Evolutionary conservation across 2,797 vertebrate genomes (phyloP).

Genomic region (Alexandromys oeconomus): DNA sequence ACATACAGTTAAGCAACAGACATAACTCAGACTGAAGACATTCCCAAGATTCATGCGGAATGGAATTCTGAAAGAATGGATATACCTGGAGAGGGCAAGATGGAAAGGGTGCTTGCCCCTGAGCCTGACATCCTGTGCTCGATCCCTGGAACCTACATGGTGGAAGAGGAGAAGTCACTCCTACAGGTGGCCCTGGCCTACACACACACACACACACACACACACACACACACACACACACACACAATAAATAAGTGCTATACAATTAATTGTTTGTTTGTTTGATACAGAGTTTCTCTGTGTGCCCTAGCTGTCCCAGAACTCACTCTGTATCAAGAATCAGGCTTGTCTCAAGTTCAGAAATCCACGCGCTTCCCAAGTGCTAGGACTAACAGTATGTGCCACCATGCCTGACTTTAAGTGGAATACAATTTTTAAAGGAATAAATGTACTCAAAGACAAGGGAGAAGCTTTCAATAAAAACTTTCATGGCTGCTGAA

Average conservation of each 20-base stretch:
- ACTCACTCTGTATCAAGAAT: neutral
- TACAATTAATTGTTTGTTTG: neutral
- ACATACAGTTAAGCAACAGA: neutral
- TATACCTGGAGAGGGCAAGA: neutral
- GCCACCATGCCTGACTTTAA: neutral
- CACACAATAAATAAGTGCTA: neutral
- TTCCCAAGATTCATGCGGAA: neutral
- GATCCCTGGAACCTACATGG: neutral
- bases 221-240: neutral
- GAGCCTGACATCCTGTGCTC: too few species aligned
- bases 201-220: too few species aligned
- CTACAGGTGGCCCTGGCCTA: neutral
- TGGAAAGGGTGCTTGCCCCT: neutral
- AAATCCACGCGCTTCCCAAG: neutral
- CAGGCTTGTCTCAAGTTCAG: neutral
- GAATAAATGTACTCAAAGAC: neutral
- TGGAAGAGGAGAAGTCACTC: neutral
- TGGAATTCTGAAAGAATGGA: neutral
- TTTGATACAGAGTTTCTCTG: neutral
- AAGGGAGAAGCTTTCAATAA: neutral
- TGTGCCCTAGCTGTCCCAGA: neutral
- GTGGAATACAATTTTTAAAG: neutral
- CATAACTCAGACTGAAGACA: neutral
- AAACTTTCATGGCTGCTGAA: neutral
- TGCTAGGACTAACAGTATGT: neutral